phyloP scores from a whole-genome alignment of 2,113 vertebrate genomes.

The Mobula hypostoma region DNA sequence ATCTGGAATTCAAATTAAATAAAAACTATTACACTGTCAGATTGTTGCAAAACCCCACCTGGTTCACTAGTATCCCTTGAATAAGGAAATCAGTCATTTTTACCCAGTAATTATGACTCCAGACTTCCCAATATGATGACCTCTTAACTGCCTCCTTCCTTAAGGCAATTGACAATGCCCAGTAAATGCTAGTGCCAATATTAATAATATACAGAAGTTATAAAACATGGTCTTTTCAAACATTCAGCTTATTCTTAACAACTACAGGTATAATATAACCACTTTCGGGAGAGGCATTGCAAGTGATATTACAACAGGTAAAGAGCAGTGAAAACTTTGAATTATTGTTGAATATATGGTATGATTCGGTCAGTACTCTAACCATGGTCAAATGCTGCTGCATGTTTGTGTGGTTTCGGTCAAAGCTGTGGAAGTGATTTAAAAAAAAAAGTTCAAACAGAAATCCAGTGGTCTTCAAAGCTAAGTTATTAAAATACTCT shows the following conservation, averaged over 20 bases:
- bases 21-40: no score
- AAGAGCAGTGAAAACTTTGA: neutral
- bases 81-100: no score
- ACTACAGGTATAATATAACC: constrained; percentile 39
- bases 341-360: neutral
- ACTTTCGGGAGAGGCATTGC: neutral
- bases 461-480: neutral
- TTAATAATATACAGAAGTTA: no score
- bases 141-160: no score
- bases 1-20: no score
- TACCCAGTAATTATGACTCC: no score
- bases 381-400: neutral
- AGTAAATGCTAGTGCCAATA: no score
- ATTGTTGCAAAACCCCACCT: no score
- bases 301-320: neutral
- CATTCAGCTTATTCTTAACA: neutral
- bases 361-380: neutral
- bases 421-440: neutral
- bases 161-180: no score
- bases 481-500: neutral
- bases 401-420: neutral
- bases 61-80: no score
- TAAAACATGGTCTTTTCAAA: no score
- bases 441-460: neutral
- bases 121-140: no score